These are phyloP conservation scores for Mechanitis messenoides DNA, from an alignment of 2,888 invertebrate genomes.

Conservation along the genomic window DNA sequence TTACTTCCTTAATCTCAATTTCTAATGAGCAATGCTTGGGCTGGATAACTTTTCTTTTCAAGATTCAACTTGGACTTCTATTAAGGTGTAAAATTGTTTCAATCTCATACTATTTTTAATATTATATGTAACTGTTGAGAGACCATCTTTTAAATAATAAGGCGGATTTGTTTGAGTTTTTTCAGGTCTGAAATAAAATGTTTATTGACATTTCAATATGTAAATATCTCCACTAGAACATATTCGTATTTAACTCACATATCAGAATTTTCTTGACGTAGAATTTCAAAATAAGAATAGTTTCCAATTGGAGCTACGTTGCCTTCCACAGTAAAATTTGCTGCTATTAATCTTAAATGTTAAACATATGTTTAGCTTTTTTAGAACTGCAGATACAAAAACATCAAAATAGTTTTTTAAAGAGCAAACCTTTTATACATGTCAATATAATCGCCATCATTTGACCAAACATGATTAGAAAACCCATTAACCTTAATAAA, in stretches of 20 bases:
- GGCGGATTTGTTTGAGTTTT: conserved; percentile 20
- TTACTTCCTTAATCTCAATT: neutral
- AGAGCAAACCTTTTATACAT: conserved; percentile 81
- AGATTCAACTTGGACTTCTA: conserved; percentile 28
- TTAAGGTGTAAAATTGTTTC: conserved; percentile 35
- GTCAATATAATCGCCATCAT: conserved; percentile 96
- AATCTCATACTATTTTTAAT: conserved; percentile 26
- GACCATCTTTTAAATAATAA: conserved; percentile 35
- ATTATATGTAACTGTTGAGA: conserved; percentile 36
- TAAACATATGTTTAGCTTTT: neutral
- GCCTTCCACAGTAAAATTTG: conserved; percentile 28
- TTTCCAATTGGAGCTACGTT: conserved; percentile 20
- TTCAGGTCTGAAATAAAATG: conserved; percentile 1
- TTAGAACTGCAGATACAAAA: neutral
- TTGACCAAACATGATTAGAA: conserved; percentile 91
- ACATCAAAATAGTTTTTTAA: neutral
- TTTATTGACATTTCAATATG: neutral
- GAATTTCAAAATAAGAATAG: conserved; percentile 18
- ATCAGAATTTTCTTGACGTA: conserved; percentile 11
- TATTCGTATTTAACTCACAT: neutral
- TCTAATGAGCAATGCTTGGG: neutral
- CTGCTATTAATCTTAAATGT: conserved; percentile 26
- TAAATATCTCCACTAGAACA: too few relatives aligned
- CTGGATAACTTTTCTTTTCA: neutral
- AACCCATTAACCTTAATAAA: conserved; percentile 90